phyloP scores from a whole-genome alignment of 2,888 invertebrate genomes.

The Dichetophora obliterata region DNA sequence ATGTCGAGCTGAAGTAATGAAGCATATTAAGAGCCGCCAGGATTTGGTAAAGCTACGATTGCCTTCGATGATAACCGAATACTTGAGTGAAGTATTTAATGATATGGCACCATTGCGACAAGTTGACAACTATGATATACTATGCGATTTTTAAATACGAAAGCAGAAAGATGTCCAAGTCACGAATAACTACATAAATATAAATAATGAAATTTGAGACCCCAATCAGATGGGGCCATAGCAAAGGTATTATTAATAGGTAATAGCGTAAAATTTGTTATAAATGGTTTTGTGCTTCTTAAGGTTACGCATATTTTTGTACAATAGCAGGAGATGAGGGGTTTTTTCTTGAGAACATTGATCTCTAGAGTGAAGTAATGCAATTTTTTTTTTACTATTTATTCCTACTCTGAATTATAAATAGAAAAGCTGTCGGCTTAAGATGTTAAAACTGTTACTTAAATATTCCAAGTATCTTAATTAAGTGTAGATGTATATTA shows the following conservation, averaged over 20 bases:
- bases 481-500: too few species aligned
- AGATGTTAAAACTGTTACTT: neutral
- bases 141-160: slow-evolving; percentile 59
- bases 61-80: slow-evolving; percentile 73
- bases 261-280: too few species aligned
- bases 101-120: slow-evolving; percentile 67
- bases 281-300: too few species aligned
- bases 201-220: too few species aligned
- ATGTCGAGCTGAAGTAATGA: slow-evolving; percentile 76
- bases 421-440: neutral
- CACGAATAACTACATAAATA: too few species aligned
- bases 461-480: neutral
- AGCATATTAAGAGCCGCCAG: slow-evolving; percentile 70
- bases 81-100: slow-evolving; percentile 73
- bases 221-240: too few species aligned
- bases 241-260: too few species aligned
- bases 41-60: slow-evolving; percentile 73
- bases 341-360: neutral
- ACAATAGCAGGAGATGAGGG: too few species aligned
- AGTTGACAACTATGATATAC: slow-evolving; percentile 68
- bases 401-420: neutral
- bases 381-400: too few species aligned
- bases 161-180: too few species aligned
- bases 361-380: too few species aligned
- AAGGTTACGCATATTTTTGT: too few species aligned